phyloP scores from a whole-genome alignment of 2,888 invertebrate genomes.

The Ptychoptera albimana region DNA sequence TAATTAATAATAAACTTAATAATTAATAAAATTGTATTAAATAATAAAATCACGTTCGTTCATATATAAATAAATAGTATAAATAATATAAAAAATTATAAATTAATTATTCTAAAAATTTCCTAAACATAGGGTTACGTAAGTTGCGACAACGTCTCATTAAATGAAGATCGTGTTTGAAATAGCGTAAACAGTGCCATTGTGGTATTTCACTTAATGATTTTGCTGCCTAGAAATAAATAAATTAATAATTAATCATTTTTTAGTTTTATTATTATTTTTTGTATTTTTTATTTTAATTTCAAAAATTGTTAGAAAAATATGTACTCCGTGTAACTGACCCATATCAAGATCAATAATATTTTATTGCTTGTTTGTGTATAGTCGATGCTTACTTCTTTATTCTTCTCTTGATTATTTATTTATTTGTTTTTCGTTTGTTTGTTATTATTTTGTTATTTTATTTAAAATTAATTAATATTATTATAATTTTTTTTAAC shows the following conservation, averaged over 20 bases:
- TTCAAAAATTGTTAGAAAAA: background rate
- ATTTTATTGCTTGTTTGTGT: too few relatives aligned
- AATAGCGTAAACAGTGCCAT: slow-evolving; percentile 70
- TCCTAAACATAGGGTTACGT: slow-evolving; percentile 24
- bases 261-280: background rate
- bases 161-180: slow-evolving; percentile 49
- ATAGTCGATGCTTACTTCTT: too few relatives aligned
- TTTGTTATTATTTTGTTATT: too few relatives aligned
- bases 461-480: too few relatives aligned
- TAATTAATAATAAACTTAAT: background rate
- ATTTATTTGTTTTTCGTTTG: too few relatives aligned
- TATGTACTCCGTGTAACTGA: too few relatives aligned
- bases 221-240: slow-evolving; percentile 41
- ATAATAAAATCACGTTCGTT: background rate
- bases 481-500: too few relatives aligned
- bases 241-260: slow-evolving; percentile 5
- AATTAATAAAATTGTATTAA: background rate
- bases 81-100: background rate
- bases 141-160: slow-evolving; percentile 64
- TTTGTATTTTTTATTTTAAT: background rate
- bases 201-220: slow-evolving; percentile 62
- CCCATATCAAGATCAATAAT: too few relatives aligned
- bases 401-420: too few relatives aligned
- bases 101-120: slow-evolving; percentile 8
- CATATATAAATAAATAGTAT: slow-evolving; percentile 1